Evolutionary conservation across 1,140 invertebrate genomes (phyloP), one percentile per base, ranked within the genome.

Genomic region (Drosophila cardini): DNA sequence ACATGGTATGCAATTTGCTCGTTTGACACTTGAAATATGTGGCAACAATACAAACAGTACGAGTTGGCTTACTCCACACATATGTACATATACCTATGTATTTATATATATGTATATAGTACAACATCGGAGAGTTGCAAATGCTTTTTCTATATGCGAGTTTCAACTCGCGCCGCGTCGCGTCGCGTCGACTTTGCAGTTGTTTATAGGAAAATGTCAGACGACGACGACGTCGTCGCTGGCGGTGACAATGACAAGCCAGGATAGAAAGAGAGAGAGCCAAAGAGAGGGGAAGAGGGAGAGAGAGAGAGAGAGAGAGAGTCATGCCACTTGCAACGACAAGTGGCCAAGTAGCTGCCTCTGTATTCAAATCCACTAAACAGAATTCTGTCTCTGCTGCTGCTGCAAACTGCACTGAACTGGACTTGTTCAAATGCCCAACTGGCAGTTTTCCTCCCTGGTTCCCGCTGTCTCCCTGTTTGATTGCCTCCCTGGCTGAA

Each of bases 11-110:
- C 90, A 91, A 91, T 91, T 91, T 91, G 90, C 90, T 91, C 84
- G 89, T 91, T 91, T 91, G 90, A 91, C 90, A 91, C 89, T 91
- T 90, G 78, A 91, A 91, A 91, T 90, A 91, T 91, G 89, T 90
- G 82, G 77, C 85, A 89, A 89, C 80, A 89, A 89, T 80, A 73
- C 70, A 13, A 46, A 34, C 34, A 58, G 53, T 21, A 1, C 34
- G 16, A 34, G 21, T 53, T 16, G 34, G 4, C 50, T 53, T 36
- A 48, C 45, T 11, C 11, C 21, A 18, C 38, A 16, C 7, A 21
- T 7, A n/a, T 38, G 15, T 18, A n/a, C n/a, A n/a, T n/a, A n/a
- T n/a, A n/a, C n/a, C n/a, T n/a, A n/a, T n/a, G n/a, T n/a, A 26
- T n/a, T 26, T 0, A 56, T 6, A 56, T 13, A 8, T 7, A 6